These are phyloP conservation scores for Oostethus manadensis DNA, from an alignment of 2,113 vertebrate species.

Conservation along the genomic window DNA sequence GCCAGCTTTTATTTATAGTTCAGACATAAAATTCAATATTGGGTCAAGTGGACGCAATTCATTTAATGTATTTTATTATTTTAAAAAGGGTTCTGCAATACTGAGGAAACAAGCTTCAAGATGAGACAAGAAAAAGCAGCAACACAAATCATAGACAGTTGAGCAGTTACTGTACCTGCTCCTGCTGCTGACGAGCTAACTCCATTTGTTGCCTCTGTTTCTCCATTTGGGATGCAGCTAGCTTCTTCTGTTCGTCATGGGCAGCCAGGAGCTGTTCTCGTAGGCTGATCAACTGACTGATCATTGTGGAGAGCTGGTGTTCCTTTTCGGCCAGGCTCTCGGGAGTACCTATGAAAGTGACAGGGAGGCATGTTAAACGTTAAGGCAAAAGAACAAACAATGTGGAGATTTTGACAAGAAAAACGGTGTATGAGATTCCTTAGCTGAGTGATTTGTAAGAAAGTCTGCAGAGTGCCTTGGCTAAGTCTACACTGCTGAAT, in stretches of 20 bases:
- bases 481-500: conserved; percentile 32
- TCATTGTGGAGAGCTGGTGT: conserved; percentile 97
- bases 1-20: conserved; percentile 52
- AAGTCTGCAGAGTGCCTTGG: conserved; percentile 13
- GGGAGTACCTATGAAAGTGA: conserved; percentile 81
- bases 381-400: conserved; percentile 5
- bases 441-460: conserved; percentile 10
- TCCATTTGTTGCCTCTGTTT: conserved; percentile 99
- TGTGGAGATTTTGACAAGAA: conserved; percentile 3
- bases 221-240: conserved; percentile 97
- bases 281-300: conserved; percentile 96
- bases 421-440: conserved; percentile 3
- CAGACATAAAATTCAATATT: conserved; percentile 44
- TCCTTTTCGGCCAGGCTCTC: conserved; percentile 98
- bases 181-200: conserved; percentile 96
- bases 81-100: conserved; percentile 13
- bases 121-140: neutral
- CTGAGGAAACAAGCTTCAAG: conserved; percentile 26
- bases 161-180: conserved; percentile 80
- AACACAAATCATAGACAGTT: conserved; percentile 14
- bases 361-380: conserved; percentile 8
- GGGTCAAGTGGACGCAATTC: conserved; percentile 27
- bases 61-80: conserved; percentile 35
- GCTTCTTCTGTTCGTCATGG: conserved; percentile 97
- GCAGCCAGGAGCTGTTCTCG: conserved; percentile 97